Base-by-base conservation (phyloP, 2,113 vertebrate genomes). In the Notarius quadriscutis region DNA sequence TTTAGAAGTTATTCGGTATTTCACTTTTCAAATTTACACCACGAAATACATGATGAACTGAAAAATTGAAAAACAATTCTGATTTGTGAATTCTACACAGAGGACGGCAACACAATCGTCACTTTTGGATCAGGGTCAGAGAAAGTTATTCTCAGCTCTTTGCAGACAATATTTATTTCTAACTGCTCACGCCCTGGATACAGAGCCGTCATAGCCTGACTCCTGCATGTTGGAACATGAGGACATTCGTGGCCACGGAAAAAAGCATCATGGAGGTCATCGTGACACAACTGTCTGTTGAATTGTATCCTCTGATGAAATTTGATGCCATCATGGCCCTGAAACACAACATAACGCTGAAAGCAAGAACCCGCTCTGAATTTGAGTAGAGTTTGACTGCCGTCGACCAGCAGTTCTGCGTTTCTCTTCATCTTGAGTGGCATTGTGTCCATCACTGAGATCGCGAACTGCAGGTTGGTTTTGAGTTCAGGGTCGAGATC, bases 111-210 rank as follows among this genome's bases (percentile, higher is more conserved):
- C 65, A 34, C 12, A 7, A 84, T 20, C 6, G 15, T 53, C 17
- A 6, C 8, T 72, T 20, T 7, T 11, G 65, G 50, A 1, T 20
- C 0, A 25, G 62, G 2, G 8, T 17, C 9, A 1, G n/a, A 34
- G 41, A 72, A 72, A 1, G 78, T 82, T 8, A 86, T 9, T 57
- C 80, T 71, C 67, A 81, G 22, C 53, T 82, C 58, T 53, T 74
- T 75, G 48, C 81, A 83, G 27, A 83, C 17, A 2, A 77, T 34
- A 22, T 83, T 83, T 72, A 87, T 3, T 60, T 86, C 20, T 63
- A 63, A 63, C 1, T 11, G 22, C 1, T 0, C 3, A 25, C 0
- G 0, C 2, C 3, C 4, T 2, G 2, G 0, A 0, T 2, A 10
- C 1, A 1, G 0, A n/a, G 22, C 9, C 0, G 15, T 6, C 57